phyloP scores from a whole-genome alignment of 2,113 vertebrate genomes.

The Caretta caretta region DNA sequence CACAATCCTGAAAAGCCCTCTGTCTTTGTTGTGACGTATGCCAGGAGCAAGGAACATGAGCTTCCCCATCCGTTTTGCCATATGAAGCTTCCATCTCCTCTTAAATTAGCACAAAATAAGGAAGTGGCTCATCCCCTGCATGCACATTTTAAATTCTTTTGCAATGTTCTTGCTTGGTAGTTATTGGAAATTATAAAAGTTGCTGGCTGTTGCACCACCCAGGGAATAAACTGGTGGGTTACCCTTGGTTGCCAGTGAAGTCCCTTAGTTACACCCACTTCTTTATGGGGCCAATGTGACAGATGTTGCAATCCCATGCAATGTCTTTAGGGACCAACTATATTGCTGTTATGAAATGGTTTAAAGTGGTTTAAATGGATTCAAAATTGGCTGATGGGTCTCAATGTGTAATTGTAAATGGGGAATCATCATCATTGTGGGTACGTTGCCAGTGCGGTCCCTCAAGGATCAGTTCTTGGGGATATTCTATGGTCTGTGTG shows the following conservation, averaged over 20 bases:
- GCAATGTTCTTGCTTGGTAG: not conserved
- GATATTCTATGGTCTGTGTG: not conserved
- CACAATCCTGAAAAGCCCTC: not conserved
- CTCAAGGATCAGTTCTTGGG: not conserved
- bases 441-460: not conserved
- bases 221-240: not conserved
- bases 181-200: not conserved
- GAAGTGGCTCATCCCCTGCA: not conserved
- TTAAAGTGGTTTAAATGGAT: not conserved
- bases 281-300: not conserved
- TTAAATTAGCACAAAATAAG: not conserved
- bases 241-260: not conserved
- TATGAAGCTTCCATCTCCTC: not conserved
- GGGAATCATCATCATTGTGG: not conserved
- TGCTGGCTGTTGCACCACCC: not conserved
- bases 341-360: not conserved
- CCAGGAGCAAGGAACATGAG: not conserved
- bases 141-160: not conserved
- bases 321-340: not conserved
- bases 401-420: not conserved
- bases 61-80: rapidly evolving
- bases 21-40: not conserved
- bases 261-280: not conserved
- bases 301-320: not conserved
- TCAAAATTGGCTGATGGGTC: not conserved